phyloP scores from a whole-genome alignment of 2,888 invertebrate genomes.

The Achlya flavicornis region DNA sequence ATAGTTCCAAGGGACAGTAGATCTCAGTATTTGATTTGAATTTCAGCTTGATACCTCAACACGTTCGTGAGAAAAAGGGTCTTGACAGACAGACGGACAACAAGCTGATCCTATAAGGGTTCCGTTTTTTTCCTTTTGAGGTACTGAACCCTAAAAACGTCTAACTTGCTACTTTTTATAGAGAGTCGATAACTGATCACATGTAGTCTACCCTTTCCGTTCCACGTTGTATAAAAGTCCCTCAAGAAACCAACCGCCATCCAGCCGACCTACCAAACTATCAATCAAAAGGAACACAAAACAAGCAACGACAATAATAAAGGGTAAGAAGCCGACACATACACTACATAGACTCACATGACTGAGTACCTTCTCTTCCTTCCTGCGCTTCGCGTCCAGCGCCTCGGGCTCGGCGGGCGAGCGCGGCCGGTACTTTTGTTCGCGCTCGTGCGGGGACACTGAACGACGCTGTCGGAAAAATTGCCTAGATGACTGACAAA shows the following conservation, averaged over 20 bases:
- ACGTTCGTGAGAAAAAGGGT: no score
- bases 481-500: neutral
- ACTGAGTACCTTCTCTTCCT: constrained; percentile 93
- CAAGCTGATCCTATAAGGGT: no score
- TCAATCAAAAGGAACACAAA: constrained; percentile 2
- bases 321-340: constrained; percentile 61
- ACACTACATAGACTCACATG: constrained; percentile 89
- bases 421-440: constrained; percentile 90
- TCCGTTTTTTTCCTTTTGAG: no score
- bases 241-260: constrained; percentile 17
- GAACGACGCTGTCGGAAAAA: constrained; percentile 86
- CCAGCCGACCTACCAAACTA: constrained; percentile 1
- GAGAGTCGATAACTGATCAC: no score
- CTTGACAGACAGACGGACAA: no score
- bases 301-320: constrained; percentile 24
- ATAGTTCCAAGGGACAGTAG: no score
- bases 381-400: constrained; percentile 89
- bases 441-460: constrained; percentile 91
- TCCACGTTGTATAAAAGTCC: no score
- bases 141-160: no score
- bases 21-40: no score
- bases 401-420: constrained; percentile 90
- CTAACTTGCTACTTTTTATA: no score
- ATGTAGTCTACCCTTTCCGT: no score
- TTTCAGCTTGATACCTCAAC: no score